Base-by-base conservation (phyloP, 2,888 invertebrate species). In the Sminthurides aquaticus region DNA sequence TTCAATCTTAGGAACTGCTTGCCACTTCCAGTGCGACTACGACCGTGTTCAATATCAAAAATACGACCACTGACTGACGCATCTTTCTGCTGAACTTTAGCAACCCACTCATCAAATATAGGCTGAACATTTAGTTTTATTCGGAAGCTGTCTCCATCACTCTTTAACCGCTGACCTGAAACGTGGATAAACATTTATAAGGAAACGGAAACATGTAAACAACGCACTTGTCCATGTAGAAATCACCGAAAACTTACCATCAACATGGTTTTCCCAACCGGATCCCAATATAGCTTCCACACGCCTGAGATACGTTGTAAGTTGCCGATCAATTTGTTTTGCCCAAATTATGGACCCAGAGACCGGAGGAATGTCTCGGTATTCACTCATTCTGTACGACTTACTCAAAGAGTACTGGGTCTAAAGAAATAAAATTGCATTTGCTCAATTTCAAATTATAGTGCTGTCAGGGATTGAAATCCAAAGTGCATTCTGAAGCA, bases 311-410 rank as follows among this genome's bases (percentile, higher is more conserved):
- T 97, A 98, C 74, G 94, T 92, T 18, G 92, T 93, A 60, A 99
- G 84, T 79, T 99, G 98, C 72, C 95, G 87, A 80, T 99, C 98
- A 76, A 99, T 99, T 82, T 98, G 91, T 76, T 93, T 90, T 2
- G 97, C 96, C 99, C 99, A 99, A 75, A 99, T 94, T 75, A 99
- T 98, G 62, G 94, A 95, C 0, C 98, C 98, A 28, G 98, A 91
- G 22, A 99, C 92, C 0, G 97, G 97, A 2, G 98, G 98, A 74
- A 99, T 81, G 81, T 99, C 99, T 65, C 95, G 86, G 15, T 91
- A 90, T 69, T 88, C 86, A 60, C 95, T 95, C 79, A 97, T 87
- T 27, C 88, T 86, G 71, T 91, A 94, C 75, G 94, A 91, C 79
- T 95, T 94, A 76, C 94, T 96, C 81, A 91, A 90, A 0, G 90